Evolutionary conservation across 2,797 vertebrate species (phyloP).

Genomic region (Onychomys arenicola): DNA sequence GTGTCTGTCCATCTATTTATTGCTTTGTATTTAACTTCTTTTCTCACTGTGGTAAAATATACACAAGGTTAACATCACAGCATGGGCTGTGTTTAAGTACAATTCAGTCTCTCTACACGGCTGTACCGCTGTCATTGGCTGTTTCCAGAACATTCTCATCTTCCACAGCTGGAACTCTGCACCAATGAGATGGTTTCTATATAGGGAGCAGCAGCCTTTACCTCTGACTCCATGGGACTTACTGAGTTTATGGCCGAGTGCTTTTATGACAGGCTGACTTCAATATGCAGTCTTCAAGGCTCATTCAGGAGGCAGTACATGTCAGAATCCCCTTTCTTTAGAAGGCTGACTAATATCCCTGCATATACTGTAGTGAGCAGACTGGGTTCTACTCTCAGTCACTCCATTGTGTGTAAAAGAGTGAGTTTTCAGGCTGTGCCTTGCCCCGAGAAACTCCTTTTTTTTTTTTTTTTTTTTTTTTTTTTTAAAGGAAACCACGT

Average conservation of each 20-base stretch:
- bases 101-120: no score
- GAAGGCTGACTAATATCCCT: neutral
- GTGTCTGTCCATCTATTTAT: neutral
- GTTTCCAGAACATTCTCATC: neutral
- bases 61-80: neutral
- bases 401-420: neutral
- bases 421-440: neutral
- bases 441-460: neutral
- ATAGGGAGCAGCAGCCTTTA: no score
- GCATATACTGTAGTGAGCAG: rapidly evolving
- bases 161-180: neutral
- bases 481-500: no score
- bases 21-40: neutral
- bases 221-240: neutral
- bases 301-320: rapidly evolving
- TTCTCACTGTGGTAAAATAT: neutral
- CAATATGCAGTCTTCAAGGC: neutral
- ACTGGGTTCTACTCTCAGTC: neutral
- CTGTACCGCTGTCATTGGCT: rapidly evolving
- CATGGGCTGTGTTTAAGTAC: neutral
- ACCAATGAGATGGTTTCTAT: neutral
- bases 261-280: neutral
- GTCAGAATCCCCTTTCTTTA: neutral
- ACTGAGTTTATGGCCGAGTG: no score
- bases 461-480: no score